phyloP scores from a whole-genome alignment of 2,797 vertebrate genomes.

The Typhlichthys subterraneus region DNA sequence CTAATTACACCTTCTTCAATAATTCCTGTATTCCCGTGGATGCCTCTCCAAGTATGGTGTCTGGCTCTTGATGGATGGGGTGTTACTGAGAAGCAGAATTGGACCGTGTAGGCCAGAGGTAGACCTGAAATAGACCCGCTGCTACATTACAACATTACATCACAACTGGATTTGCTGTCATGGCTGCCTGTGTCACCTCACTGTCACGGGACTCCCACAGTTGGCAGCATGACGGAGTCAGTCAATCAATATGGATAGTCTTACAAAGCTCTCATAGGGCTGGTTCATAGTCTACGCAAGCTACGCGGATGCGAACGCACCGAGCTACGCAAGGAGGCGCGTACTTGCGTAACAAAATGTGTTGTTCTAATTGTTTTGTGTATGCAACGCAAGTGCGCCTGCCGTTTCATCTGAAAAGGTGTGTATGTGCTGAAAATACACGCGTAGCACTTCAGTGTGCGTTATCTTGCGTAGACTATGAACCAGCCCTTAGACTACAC shows the following conservation, averaged over 20 bases:
- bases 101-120: conserved; percentile 63
- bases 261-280: conserved; percentile 4
- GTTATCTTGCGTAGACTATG: too few species aligned
- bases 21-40: conserved; percentile 28
- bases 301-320: too few species aligned
- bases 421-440: too few species aligned
- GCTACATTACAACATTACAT: conserved; percentile 67
- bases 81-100: conserved; percentile 60
- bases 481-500: neutral
- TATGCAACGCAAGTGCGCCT: too few species aligned
- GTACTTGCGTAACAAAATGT: too few species aligned
- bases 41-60: conserved; percentile 36
- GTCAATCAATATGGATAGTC: conserved; percentile 19
- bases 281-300: too few species aligned
- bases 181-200: conserved; percentile 47
- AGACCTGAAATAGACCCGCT: conserved; percentile 68
- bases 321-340: too few species aligned
- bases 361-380: too few species aligned
- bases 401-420: too few species aligned
- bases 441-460: too few species aligned
- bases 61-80: conserved; percentile 55
- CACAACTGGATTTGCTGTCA: conserved; percentile 60
- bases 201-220: conserved; percentile 50
- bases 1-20: too few species aligned
- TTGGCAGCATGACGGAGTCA: conserved; percentile 42